Evolutionary conservation across 2,888 invertebrate species (phyloP).

Genomic region (Melanophora roralis): DNA sequence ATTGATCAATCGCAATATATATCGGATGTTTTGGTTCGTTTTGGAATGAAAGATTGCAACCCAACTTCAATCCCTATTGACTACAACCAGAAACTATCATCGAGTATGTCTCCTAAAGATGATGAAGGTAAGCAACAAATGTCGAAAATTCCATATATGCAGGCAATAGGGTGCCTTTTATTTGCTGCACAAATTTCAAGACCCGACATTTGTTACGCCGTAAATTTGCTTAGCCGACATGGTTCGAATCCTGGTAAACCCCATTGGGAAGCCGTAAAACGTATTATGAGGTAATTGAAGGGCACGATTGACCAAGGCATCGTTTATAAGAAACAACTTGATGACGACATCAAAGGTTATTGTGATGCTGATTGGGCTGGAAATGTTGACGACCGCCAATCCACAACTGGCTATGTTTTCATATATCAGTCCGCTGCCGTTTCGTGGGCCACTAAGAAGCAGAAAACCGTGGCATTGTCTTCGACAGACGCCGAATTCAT

Average conservation of each 20-base stretch:
- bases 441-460: conserved; percentile 5
- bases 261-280: too few species aligned
- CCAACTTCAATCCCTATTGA: conserved; percentile 28
- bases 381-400: too few species aligned
- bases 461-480: too few species aligned
- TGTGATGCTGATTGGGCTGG: conserved; percentile 48
- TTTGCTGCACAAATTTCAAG: too few species aligned
- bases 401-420: conserved; percentile 28
- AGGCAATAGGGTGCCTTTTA: conserved; percentile 46
- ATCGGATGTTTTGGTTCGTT: conserved; percentile 50
- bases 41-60: conserved; percentile 44
- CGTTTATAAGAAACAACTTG: conserved; percentile 10
- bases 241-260: conserved; percentile 23
- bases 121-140: not conserved
- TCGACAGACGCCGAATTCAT: conserved; percentile 1
- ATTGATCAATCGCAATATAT: too few species aligned
- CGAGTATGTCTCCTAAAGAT: not conserved
- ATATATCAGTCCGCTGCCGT: not conserved
- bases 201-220: conserved; percentile 31
- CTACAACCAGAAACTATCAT: conserved; percentile 15
- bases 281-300: too few species aligned
- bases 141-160: not conserved
- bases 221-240: conserved; percentile 48
- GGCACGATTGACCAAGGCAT: conserved; percentile 9
- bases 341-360: conserved; percentile 13